Percentiles rank a stretch among this genome's conserved stretches.
Conservation (phyloP, 1,140 invertebrate genomes). For the Acromyrmex echinatior region DNA sequence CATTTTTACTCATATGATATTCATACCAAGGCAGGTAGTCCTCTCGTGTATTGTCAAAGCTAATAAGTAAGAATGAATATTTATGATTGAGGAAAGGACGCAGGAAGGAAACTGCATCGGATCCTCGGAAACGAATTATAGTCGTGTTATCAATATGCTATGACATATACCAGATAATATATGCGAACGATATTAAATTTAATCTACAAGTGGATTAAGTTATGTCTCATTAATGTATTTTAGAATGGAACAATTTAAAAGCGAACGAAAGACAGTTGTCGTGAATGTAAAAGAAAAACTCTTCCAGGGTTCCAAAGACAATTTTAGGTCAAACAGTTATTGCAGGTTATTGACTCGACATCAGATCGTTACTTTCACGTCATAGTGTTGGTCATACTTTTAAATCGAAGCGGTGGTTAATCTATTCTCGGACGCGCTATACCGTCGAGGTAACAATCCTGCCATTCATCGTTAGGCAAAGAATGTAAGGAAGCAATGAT, state of each 20-base stretch:
- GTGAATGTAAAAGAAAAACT: conserved; percentile 57
- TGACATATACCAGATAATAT: background rate
- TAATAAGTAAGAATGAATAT: conserved; percentile 25
- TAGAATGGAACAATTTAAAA: background rate
- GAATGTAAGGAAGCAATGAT: conserved; percentile 49
- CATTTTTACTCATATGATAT: conserved; percentile 23
- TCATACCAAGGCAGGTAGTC: background rate
- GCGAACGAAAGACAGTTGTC: background rate
- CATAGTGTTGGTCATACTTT: conserved; percentile 71
- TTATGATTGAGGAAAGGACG: background rate
- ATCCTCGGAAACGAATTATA: background rate
- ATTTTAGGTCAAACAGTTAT: conserved; percentile 76
- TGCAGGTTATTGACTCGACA: conserved; percentile 73
- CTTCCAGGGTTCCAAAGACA: conserved; percentile 61
- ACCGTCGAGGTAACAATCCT: conserved; percentile 59
- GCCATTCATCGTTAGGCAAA: conserved; percentile 66
- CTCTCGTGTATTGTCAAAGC: background rate
- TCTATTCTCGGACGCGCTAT: conserved; percentile 73
- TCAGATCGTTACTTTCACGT: conserved; percentile 76
- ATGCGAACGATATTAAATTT: conserved; percentile 6
- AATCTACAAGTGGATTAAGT: background rate
- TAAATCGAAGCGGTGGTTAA: conserved; percentile 66
- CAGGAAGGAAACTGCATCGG: background rate
- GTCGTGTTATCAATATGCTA: background rate
- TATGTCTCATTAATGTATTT: conserved; percentile 34